Base-by-base conservation (phyloP, 2,797 vertebrate genomes). In the Limosa lapponica region DNA sequence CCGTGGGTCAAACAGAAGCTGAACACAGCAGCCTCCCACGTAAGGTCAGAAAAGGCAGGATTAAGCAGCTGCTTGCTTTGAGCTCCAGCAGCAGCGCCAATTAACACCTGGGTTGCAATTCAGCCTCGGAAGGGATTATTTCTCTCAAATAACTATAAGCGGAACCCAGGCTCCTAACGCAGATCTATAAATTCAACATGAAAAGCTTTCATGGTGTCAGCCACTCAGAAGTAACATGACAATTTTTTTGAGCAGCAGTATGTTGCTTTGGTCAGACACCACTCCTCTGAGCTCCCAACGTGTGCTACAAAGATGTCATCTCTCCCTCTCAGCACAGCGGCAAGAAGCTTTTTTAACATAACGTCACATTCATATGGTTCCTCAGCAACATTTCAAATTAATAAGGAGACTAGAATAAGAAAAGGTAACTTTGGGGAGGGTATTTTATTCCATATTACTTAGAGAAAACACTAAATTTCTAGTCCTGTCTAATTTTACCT, bases 61-160 rank as follows among this genome's bases (percentile, higher is more conserved):
- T 37, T 34, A 36, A 3, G 23, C 0, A 19, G 32, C 62, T 34
- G 11, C 8, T 22, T 25, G 12, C 7, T 0, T 3, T 30, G 14
- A 48, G 36, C 44, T 43, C 44, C 62, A 64, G 67, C 49, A 58
- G 61, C 61, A 34, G 20, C 23, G 34, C 14, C 28, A 23, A 17
- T 54, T 30, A 59, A 34, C 69, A 41, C 70, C 70, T 5, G 8
- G 32, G n/a, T 2, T 54, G 79, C 32, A 59, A 36, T 24, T 41
- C 58, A 34, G 41, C 37, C 41, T 41, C 58, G 22, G 48, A 25
- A 46, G 61, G 37, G n/a, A 61, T 43, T n/a, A 14, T 62, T 80
- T 27, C 28, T 70, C 61, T 67, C 69, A 8, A 2, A 13, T 75
- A 23, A 7, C 36, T 28, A 14, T 7, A 55, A 54, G 36, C 14